phyloP scores from a whole-genome alignment of 53 echinoderm and acorn worm species.

The Echinarachnius parma region DNA sequence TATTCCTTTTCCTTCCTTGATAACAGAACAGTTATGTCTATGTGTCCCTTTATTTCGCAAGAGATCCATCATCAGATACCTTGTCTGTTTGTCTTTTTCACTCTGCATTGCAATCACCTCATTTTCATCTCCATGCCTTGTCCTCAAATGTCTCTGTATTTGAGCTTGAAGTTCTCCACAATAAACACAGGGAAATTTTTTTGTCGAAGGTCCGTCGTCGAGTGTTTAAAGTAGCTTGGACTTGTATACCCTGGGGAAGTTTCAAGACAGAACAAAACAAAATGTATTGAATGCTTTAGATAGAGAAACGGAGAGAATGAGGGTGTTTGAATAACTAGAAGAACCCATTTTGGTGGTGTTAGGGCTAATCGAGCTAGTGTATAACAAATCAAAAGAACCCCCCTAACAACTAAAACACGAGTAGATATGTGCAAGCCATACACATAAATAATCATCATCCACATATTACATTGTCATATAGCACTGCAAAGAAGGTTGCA shows the following conservation, averaged over 20 bases:
- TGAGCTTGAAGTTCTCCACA: background rate
- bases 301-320: too few species aligned
- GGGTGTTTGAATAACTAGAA: too few species aligned
- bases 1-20: slow-evolving; percentile 52
- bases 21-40: slow-evolving; percentile 50
- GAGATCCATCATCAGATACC: slow-evolving; percentile 9
- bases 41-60: slow-evolving; percentile 50
- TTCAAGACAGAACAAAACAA: too few species aligned
- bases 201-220: background rate
- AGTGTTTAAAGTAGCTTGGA: background rate
- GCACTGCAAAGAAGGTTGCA: too few species aligned
- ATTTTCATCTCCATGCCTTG: background rate
- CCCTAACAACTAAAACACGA: too few species aligned
- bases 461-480: too few species aligned
- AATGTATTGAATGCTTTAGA: too few species aligned
- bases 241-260: background rate
- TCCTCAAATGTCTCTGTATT: slow-evolving; percentile 23
- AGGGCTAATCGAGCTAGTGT: too few species aligned
- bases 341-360: too few species aligned
- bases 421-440: too few species aligned
- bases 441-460: too few species aligned
- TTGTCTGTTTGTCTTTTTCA: slow-evolving; percentile 22
- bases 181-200: slow-evolving; percentile 3
- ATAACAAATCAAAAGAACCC: too few species aligned
- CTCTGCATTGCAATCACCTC: slow-evolving; percentile 21